phyloP scores from a whole-genome alignment of 2,113 vertebrate genomes.

The Phalacrocorax carbo region DNA sequence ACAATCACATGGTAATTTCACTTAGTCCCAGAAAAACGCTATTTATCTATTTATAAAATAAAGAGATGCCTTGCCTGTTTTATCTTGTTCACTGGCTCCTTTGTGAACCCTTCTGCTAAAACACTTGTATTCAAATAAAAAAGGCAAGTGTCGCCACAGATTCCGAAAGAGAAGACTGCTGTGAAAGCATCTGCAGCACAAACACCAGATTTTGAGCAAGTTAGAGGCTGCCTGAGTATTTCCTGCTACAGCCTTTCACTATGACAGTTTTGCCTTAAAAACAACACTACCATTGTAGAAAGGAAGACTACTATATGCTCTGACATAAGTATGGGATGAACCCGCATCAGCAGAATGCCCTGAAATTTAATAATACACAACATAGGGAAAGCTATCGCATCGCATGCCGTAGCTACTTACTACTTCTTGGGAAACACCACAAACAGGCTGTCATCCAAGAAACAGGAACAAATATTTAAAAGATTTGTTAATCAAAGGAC shows the following conservation, averaged over 20 bases:
- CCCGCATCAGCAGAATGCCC: neutral
- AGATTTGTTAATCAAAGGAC: constrained; percentile 66
- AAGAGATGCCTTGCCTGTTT: neutral
- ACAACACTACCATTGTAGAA: neutral
- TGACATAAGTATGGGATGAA: neutral
- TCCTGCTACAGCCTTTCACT: neutral
- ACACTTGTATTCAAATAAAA: neutral
- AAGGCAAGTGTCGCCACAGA: neutral
- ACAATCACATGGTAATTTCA: neutral
- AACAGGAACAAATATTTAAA: neutral
- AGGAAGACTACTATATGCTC: neutral
- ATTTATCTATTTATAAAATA: neutral
- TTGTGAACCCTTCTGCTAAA: neutral
- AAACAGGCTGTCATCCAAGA: neutral
- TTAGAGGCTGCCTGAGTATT: neutral
- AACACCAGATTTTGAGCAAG: neutral
- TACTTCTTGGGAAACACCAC: neutral
- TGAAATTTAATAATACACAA: neutral
- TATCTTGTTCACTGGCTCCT: neutral
- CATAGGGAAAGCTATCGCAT: neutral
- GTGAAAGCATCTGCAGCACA: constrained; percentile 22
- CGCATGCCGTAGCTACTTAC: neutral
- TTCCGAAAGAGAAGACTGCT: constrained; percentile 10
- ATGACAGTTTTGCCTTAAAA: neutral
- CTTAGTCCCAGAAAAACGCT: neutral